phyloP scores from a whole-genome alignment of 2,888 invertebrate genomes.

The Cephus pygmeus region DNA sequence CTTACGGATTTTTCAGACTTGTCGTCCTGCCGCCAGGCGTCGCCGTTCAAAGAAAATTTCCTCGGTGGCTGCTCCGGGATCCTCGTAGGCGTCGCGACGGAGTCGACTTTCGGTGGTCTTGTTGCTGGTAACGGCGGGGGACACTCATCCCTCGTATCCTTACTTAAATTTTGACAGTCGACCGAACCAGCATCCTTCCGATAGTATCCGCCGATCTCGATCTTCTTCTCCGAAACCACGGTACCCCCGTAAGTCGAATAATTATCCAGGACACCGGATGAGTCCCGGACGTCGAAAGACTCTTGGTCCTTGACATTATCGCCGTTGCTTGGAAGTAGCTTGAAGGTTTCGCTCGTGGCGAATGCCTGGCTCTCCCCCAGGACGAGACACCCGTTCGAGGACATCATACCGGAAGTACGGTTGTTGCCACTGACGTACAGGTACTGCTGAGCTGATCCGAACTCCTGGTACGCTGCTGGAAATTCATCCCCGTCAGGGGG shows the following conservation, averaged over 20 bases:
- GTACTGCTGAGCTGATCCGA: constrained; percentile 58
- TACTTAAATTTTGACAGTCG: constrained; percentile 16
- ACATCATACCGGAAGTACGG: constrained; percentile 48
- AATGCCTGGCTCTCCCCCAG: constrained; percentile 35
- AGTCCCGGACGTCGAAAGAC: background rate
- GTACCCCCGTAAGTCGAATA: background rate
- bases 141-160: constrained; percentile 24
- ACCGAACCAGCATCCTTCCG: background rate
- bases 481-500: constrained; percentile 88
- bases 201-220: constrained; percentile 34
- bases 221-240: constrained; percentile 52
- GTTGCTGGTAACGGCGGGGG: constrained; percentile 61
- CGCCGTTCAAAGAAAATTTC: constrained; percentile 59
- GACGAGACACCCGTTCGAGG: background rate
- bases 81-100: constrained; percentile 5
- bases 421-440: constrained; percentile 24
- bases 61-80: constrained; percentile 1
- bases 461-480: constrained; percentile 76
- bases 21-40: constrained; percentile 77
- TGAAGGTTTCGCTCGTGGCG: constrained; percentile 33
- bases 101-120: constrained; percentile 54
- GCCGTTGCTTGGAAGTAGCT: constrained; percentile 29
- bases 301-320: constrained; percentile 10
- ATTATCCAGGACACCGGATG: background rate
- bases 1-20: constrained; percentile 84